Percentiles rank a stretch among this genome's conserved stretches.
Evolutionary conservation across 2,113 vertebrate species (phyloP).

Genomic region (Ifrita kowaldi): DNA sequence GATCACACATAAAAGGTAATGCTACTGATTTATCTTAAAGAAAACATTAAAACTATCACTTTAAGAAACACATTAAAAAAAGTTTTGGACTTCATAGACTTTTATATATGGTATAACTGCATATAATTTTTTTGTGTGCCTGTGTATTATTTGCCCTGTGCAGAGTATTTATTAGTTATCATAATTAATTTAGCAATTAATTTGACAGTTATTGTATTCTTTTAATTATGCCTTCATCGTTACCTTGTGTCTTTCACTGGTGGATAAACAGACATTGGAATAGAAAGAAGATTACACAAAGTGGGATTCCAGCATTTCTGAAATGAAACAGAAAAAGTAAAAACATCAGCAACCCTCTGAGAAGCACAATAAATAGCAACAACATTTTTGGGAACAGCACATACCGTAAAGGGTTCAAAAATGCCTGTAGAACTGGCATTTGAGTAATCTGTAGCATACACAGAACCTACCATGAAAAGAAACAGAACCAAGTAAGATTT

Average conservation of each 20-base stretch:
- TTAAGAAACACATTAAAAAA: not conserved
- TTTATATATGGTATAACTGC: not conserved
- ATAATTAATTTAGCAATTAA: not conserved
- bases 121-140: not conserved
- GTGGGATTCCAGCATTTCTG: constrained; percentile 91
- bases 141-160: not conserved
- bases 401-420: constrained; percentile 89
- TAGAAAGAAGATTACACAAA: constrained; percentile 80
- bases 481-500: not conserved
- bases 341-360: not conserved
- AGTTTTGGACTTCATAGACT: not conserved
- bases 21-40: not conserved
- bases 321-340: not conserved
- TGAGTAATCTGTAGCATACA: constrained; percentile 93
- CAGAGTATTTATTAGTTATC: not conserved
- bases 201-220: not conserved
- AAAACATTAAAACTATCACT: not conserved
- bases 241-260: constrained; percentile 89
- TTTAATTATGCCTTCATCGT: not conserved
- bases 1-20: not conserved
- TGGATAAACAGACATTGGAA: constrained; percentile 88
- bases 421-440: constrained; percentile 91
- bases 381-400: not conserved
- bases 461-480: constrained; percentile 73
- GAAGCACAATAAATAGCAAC: not conserved